These are phyloP conservation scores for Hemaris fuciformis DNA, from an alignment of 2,888 invertebrate species.

Conservation along the genomic window DNA sequence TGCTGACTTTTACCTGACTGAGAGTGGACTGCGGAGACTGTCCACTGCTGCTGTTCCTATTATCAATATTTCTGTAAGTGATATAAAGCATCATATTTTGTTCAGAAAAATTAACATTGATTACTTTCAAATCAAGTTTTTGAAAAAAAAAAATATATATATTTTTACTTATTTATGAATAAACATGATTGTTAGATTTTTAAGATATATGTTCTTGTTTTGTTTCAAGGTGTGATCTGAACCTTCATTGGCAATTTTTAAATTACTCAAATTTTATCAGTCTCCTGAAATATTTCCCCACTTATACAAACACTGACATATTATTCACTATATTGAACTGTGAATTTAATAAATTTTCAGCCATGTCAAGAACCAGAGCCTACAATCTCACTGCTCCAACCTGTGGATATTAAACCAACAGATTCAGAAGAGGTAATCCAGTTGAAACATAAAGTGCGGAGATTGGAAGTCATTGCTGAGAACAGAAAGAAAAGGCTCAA, in stretches of 20 bases:
- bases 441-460: conserved; percentile 55
- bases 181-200: too few relatives aligned
- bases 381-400: conserved; percentile 48
- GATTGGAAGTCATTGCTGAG: conserved; percentile 57
- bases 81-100: neutral
- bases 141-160: too few relatives aligned
- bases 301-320: neutral
- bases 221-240: too few relatives aligned
- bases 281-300: neutral
- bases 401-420: conserved; percentile 44
- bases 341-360: conserved; percentile 37
- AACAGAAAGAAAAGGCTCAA: conserved; percentile 53
- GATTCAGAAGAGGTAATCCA: conserved; percentile 58
- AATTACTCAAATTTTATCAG: too few relatives aligned
- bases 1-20: conserved; percentile 62
- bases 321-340: neutral
- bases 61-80: conserved; percentile 66
- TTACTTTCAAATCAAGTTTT: neutral
- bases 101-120: neutral
- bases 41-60: conserved; percentile 54
- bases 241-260: too few relatives aligned
- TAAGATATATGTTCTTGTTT: too few relatives aligned
- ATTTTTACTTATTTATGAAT: too few relatives aligned
- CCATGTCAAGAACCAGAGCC: conserved; percentile 53
- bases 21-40: conserved; percentile 58